Base-by-base conservation (phyloP, 2,888 invertebrate genomes). In the Drosophila diplacantha region DNA sequence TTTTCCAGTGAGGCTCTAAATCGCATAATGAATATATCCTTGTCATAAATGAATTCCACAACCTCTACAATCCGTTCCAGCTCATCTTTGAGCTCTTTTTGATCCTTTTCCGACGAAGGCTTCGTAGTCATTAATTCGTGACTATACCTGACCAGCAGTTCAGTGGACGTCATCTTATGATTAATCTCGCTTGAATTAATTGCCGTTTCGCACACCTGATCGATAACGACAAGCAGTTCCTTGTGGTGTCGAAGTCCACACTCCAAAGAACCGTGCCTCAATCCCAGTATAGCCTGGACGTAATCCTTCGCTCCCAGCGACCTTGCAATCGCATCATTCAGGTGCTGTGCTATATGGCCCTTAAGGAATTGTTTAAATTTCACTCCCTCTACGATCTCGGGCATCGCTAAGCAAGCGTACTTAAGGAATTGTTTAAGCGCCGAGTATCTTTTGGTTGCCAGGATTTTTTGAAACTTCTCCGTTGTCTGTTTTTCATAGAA, bases 391-490 rank as follows among this genome's bases (percentile, higher is more conserved):
- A 43, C 35, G 12, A 59, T 43, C 3, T 43, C 22, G 12, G 60
- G 60, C 35, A 49, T 50, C 9, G 14, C 59, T 24, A 49, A 14
- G 18, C 41, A 37, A 20, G 49, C 60, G 34, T 46, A 46, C 24
- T 39, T 61, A 2, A 62, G 52, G 9, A 62, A 52, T 5, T 34
- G 22, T 18, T 60, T 52, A 0, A 62, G 29, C 7, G 35, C 34
- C 1, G 6, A 6, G 34, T 29, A 20, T 2, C 0, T 5, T 4
- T 32, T 26, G 11, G 31, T 24, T 7, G 2, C 11, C 18, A 50
- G 1, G 6, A 49, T 24, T 12, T 2, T 24, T 34, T 37, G 2
- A 11, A 50, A 61, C 14, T 2, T 2, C 1, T 14, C 16, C 32
- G 9, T 9, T 1, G 62, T 46, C 22, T 18, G 12, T 5, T 8